Evolutionary conservation across 2,888 invertebrate genomes (phyloP).

Genomic region (Elgonia sp.): DNA sequence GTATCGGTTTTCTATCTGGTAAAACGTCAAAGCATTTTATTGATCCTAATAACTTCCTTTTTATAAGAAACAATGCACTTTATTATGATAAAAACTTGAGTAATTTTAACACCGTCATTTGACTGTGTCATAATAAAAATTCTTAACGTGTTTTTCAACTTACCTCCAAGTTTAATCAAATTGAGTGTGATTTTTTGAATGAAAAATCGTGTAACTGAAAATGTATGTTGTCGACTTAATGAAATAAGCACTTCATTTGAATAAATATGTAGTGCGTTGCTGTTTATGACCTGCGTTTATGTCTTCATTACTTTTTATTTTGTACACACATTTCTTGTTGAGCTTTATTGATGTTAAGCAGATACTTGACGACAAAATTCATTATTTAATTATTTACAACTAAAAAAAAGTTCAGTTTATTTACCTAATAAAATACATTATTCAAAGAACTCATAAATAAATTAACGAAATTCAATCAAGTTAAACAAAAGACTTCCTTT

Average conservation of each 20-base stretch:
- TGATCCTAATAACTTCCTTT: background rate
- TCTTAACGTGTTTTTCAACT: background rate
- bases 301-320: conserved; percentile 17
- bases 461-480: too few relatives aligned
- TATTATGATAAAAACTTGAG: conserved; percentile 7
- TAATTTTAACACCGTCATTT: background rate
- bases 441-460: too few relatives aligned
- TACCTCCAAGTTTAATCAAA: conserved; percentile 34
- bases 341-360: background rate
- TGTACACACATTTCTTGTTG: conserved; percentile 12
- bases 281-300: conserved; percentile 3
- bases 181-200: conserved; percentile 37
- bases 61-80: conserved; percentile 9
- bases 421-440: too few relatives aligned
- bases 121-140: background rate
- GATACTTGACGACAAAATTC: too few relatives aligned
- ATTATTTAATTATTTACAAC: too few relatives aligned
- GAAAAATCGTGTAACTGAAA: conserved; percentile 47
- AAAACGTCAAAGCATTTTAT: background rate
- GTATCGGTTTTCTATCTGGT: background rate
- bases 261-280: conserved; percentile 24
- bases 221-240: conserved; percentile 30
- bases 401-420: too few relatives aligned
- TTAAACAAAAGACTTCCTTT: too few relatives aligned
- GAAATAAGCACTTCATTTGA: conserved; percentile 40